Evolutionary conservation across 2,888 invertebrate species (phyloP).

Genomic region (Plemyria rubiginata): DNA sequence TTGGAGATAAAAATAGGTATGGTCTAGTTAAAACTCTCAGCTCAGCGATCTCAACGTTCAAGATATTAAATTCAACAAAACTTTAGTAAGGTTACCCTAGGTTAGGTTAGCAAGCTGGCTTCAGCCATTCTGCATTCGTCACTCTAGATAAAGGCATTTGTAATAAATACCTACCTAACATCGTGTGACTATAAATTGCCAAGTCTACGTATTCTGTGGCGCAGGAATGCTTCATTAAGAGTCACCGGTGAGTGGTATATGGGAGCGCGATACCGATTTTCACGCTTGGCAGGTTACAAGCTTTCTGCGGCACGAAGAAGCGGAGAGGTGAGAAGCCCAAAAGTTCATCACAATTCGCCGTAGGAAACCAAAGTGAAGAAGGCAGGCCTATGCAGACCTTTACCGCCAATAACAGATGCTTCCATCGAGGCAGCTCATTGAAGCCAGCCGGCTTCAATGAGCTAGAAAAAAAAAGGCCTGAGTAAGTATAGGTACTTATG

Average conservation of each 20-base stretch:
- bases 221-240: conserved; percentile 67
- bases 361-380: too few species aligned
- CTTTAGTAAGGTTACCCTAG: conserved; percentile 15
- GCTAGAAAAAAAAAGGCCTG: too few species aligned
- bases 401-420: too few species aligned
- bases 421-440: too few species aligned
- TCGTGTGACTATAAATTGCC: conserved; percentile 56
- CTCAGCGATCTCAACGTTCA: too few species aligned
- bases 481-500: too few species aligned
- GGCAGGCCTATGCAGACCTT: too few species aligned
- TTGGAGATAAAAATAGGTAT: too few species aligned
- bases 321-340: too few species aligned
- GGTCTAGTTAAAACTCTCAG: too few species aligned
- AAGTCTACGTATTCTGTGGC: conserved; percentile 37
- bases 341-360: too few species aligned
- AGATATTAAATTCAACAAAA: conserved; percentile 4
- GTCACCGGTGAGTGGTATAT: conserved; percentile 40
- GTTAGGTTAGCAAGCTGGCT: not conserved
- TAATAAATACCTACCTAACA: conserved; percentile 54
- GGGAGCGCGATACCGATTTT: conserved; percentile 8
- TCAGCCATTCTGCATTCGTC: conserved; percentile 11
- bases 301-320: not conserved
- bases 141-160: conserved; percentile 53
- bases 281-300: conserved; percentile 3
- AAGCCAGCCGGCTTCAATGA: too few species aligned